Base-by-base conservation (phyloP, 2,888 invertebrate species). In the Drosophila maculinotata region DNA sequence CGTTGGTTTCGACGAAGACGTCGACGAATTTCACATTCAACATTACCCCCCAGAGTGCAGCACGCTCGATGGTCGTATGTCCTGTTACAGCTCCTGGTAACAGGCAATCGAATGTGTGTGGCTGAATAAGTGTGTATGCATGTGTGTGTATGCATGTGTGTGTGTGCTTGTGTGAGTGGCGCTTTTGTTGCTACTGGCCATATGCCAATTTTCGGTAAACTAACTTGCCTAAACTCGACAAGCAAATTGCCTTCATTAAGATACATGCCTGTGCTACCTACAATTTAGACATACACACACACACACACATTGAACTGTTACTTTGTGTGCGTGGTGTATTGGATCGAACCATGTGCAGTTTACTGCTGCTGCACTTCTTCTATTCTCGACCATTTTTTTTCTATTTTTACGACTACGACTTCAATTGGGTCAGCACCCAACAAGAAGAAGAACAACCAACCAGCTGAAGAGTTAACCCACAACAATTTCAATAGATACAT, bases 181-280 rank as follows among this genome's bases (percentile, higher is more conserved):
- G 77, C 84, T 73, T 75, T 81, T 78, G 84, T 79, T 87, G 76
- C 72, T 77, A 79, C 87, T 89, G 88, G 88, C 89, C 88, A 84
- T 83, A 89, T 86, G 88, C 89, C 88, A 89, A 89, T 84, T 88
- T 87, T 87, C 75, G 87, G 88, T 87, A 87, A 84, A 88, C 83
- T 84, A 88, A 84, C 88, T 88, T 84, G 83, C 83, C 83, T 88
- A 86, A 84, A 84, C 88, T 88, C 83, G 83, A 84, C 83, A 84
- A 87, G 86, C 88, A 84, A 84, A 84, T 88, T 84, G 83, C 88
- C 83, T 84, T 84, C 83, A 84, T 84, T 84, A 84, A 84, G 88
- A 84, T 79, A 88, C 83, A 82, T 82, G 87, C 87, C 36, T 69
- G 59, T 80, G 85, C 87, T 82, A 82, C 81, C 81, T 82, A 82